These are phyloP conservation scores for Polymixis flavicincta DNA, from an alignment of 2,888 invertebrate species.

Conservation along the genomic window DNA sequence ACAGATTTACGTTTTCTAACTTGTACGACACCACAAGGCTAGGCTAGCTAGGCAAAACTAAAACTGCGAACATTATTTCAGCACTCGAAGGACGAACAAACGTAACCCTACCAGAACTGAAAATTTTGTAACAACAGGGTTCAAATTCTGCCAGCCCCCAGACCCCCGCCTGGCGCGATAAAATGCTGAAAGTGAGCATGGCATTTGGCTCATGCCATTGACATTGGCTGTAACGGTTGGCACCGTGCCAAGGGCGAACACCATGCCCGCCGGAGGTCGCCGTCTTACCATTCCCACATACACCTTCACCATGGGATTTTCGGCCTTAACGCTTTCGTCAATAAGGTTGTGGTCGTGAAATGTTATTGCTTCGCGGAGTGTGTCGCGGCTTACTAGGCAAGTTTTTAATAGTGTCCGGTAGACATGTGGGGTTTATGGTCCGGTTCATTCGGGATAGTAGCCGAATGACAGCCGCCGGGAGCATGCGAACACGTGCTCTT, in stretches of 20 bases:
- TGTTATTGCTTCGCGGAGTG: slow-evolving; percentile 1
- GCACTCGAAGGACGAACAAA: slow-evolving; percentile 3
- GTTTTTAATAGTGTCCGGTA: slow-evolving; percentile 67
- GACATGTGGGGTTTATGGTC: slow-evolving; percentile 69
- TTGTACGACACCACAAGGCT: neutral
- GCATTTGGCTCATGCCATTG: slow-evolving; percentile 81
- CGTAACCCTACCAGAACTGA: slow-evolving; percentile 9
- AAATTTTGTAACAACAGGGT: slow-evolving; percentile 32
- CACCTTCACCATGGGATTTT: slow-evolving; percentile 38
- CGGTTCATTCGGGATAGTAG: slow-evolving; percentile 58
- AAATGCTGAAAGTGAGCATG: slow-evolving; percentile 72
- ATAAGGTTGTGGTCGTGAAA: slow-evolving; percentile 16
- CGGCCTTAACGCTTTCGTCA: slow-evolving; percentile 24
- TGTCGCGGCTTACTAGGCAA: slow-evolving; percentile 59
- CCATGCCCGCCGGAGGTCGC: slow-evolving; percentile 76
- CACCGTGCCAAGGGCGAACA: slow-evolving; percentile 73
- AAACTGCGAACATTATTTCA: slow-evolving; percentile 12
- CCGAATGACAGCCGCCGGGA: slow-evolving; percentile 39
- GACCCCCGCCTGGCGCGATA: slow-evolving; percentile 45
- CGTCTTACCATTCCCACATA: slow-evolving; percentile 60
- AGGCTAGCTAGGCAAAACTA: neutral
- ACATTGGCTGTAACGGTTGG: slow-evolving; percentile 83
- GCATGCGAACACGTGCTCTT: slow-evolving; percentile 42
- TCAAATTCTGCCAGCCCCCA: slow-evolving; percentile 20
- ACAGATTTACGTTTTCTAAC: neutral